phyloP scores from a whole-genome alignment of 2,888 invertebrate species.

The Fragum fragum region DNA sequence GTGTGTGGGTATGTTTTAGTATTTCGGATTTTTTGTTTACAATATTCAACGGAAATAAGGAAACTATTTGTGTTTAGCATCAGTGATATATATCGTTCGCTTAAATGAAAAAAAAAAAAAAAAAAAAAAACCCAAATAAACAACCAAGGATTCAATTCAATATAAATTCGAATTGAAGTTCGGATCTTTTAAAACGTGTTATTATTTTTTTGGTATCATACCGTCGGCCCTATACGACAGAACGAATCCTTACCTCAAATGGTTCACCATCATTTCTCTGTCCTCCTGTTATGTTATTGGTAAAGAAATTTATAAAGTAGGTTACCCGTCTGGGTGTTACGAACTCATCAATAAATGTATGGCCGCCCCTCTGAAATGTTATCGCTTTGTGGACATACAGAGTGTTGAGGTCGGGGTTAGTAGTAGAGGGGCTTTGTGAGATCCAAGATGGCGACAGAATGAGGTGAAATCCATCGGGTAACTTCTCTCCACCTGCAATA shows the following conservation, averaged over 20 bases:
- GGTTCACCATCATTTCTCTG: conserved; percentile 43
- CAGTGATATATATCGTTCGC: too few relatives aligned
- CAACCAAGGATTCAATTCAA: too few relatives aligned
- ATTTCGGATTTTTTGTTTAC: too few relatives aligned
- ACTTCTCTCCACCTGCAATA: conserved; percentile 60
- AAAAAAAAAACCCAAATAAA: too few relatives aligned
- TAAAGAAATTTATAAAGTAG: conserved; percentile 74
- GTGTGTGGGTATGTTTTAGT: too few relatives aligned
- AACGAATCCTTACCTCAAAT: conserved; percentile 31
- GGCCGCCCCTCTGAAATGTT: conserved; percentile 67
- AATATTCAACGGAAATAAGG: too few relatives aligned
- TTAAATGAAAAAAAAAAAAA: too few relatives aligned
- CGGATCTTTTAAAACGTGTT: too few relatives aligned
- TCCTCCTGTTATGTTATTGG: conserved; percentile 62
- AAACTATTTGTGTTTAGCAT: too few relatives aligned
- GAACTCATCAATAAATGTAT: conserved; percentile 71
- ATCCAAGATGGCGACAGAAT: conserved; percentile 71
- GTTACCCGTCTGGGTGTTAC: conserved; percentile 69
- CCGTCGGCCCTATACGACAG: too few relatives aligned
- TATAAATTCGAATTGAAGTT: too few relatives aligned
- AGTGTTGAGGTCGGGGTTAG: conserved; percentile 37
- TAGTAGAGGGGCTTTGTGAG: conserved; percentile 44
- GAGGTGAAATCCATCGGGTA: conserved; percentile 70
- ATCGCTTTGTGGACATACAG: conserved; percentile 73
- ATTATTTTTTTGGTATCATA: too few relatives aligned